Percentiles rank a stretch among this genome's conserved stretches.
Conservation (phyloP, 2,113 vertebrate species). For the Albula goreensis region DNA sequence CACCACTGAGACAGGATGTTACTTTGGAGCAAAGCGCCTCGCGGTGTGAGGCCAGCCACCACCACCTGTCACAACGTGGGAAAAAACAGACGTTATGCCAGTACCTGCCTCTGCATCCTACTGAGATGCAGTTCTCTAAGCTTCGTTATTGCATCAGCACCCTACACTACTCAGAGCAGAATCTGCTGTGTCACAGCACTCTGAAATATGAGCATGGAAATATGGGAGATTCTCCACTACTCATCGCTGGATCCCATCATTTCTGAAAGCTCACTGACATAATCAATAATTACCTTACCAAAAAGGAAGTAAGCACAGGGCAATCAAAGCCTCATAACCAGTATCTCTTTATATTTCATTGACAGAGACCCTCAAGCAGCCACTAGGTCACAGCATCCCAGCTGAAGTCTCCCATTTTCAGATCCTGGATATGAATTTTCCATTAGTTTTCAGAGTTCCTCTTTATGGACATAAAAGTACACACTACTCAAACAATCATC, state of each 20-base stretch:
- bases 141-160: background rate
- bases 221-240: background rate
- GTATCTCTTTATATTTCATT: background rate
- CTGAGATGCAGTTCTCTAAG: background rate
- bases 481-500: background rate
- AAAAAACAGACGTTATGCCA: background rate
- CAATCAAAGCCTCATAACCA: background rate
- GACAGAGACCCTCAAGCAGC: background rate
- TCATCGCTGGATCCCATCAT: background rate
- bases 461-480: conserved; percentile 4
- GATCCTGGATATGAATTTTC: background rate
- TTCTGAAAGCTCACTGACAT: background rate
- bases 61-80: background rate
- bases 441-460: background rate
- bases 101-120: background rate
- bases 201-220: background rate
- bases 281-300: background rate
- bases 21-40: background rate
- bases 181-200: background rate
- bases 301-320: background rate
- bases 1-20: background rate
- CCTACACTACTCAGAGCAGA: background rate
- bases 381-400: background rate
- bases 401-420: background rate
- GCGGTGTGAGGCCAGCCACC: background rate